A percentile compares a stretch with the other conserved stretches of the same genome.
Evolutionary conservation across 2,113 vertebrate species (phyloP).

Genomic region (Lasiurus borealis): DNA sequence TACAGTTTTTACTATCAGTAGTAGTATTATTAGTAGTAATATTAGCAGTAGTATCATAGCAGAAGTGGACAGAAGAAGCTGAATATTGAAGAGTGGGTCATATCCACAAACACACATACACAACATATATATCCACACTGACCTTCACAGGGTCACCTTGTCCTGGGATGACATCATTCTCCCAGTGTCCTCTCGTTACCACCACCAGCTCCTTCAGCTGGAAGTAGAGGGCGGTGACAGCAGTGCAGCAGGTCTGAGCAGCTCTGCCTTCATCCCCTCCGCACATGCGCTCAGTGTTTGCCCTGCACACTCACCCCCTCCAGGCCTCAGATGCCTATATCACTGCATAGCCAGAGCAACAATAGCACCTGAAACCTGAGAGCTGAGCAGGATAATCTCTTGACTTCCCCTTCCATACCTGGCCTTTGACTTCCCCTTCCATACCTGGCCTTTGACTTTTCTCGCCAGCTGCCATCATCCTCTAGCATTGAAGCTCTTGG

Average conservation of each 20-base stretch:
- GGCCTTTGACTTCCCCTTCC: background rate
- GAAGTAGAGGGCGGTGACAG: background rate
- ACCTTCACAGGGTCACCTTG: background rate
- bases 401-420: background rate
- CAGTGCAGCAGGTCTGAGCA: background rate
- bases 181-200: background rate
- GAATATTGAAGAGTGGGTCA: background rate
- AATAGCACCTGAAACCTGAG: background rate
- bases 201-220: background rate
- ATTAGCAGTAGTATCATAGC: background rate
- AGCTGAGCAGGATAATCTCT: background rate
- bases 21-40: background rate
- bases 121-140: background rate
- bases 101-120: background rate
- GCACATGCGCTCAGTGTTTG: fast-evolving
- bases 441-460: background rate
- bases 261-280: background rate
- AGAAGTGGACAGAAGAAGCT: background rate
- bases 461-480: background rate
- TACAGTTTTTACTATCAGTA: fast-evolving
- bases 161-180: background rate
- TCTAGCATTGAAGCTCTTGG: background rate
- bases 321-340: background rate
- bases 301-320: background rate
- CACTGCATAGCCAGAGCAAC: background rate